These are phyloP conservation scores for Stomorhina lunata DNA, from an alignment of 2,888 invertebrate genomes.

Conservation along the genomic window DNA sequence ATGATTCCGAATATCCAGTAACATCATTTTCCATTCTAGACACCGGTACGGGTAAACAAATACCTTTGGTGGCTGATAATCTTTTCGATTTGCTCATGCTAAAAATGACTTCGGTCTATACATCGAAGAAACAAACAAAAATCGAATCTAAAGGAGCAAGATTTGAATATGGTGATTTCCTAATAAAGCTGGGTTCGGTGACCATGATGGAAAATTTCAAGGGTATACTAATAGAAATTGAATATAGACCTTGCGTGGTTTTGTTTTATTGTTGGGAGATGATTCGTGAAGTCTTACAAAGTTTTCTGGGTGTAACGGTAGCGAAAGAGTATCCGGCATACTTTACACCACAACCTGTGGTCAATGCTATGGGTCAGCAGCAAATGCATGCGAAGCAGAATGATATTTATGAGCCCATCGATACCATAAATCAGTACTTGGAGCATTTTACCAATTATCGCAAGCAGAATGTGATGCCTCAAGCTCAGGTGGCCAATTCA, in stretches of 20 bases:
- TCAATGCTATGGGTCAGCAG: conserved; percentile 76
- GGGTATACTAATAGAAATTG: conserved; percentile 95
- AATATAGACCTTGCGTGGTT: conserved; percentile 94
- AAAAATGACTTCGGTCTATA: conserved; percentile 92
- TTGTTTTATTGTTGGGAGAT: conserved; percentile 95
- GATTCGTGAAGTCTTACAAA: conserved; percentile 94
- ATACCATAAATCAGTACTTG: conserved; percentile 95
- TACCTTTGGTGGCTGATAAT: conserved; percentile 93
- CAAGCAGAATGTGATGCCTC: conserved; percentile 83
- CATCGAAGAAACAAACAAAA: conserved; percentile 93
- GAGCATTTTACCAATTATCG: conserved; percentile 95
- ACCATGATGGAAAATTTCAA: conserved; percentile 96
- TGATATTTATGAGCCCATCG: conserved; percentile 88
- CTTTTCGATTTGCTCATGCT: conserved; percentile 94
- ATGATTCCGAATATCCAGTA: conserved; percentile 97
- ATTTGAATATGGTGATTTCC: conserved; percentile 94
- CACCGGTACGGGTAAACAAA: conserved; percentile 88
- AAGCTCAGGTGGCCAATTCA: conserved; percentile 61
- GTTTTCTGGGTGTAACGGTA: conserved; percentile 89
- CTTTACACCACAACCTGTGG: conserved; percentile 75
- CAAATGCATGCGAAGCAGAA: conserved; percentile 77
- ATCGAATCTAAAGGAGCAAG: conserved; percentile 93
- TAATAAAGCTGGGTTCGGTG: conserved; percentile 95
- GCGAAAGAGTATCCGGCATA: conserved; percentile 87
- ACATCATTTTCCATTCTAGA: conserved; percentile 96